Conservation (phyloP, 2,113 vertebrate species). For the Gymnorhina tibicen region DNA sequence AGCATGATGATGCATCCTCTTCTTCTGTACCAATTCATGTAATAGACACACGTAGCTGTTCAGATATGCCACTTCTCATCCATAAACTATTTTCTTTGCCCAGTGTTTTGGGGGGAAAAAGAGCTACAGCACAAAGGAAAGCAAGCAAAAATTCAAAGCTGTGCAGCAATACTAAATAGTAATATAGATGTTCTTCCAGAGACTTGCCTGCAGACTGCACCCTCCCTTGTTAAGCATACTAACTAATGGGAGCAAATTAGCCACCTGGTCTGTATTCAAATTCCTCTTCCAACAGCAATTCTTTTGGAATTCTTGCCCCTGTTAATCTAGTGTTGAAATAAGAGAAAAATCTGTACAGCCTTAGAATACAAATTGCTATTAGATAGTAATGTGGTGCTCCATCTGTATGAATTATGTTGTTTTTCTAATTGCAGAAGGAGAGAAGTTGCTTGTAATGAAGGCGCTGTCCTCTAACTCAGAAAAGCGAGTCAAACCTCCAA, state of each 20-base stretch:
- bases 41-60: background rate
- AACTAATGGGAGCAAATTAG: slow-evolving; percentile 42
- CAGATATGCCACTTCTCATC: background rate
- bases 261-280: slow-evolving; percentile 13
- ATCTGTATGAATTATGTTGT: background rate
- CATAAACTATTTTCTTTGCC: background rate
- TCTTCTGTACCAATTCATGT: background rate
- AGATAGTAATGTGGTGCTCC: background rate
- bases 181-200: slow-evolving; percentile 21
- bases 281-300: background rate
- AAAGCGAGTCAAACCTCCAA: background rate
- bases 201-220: background rate
- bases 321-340: background rate
- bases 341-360: background rate
- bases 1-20: background rate
- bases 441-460: background rate
- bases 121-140: background rate
- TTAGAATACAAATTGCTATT: background rate
- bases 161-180: background rate
- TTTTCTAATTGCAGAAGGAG: background rate
- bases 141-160: background rate
- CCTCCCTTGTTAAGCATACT: slow-evolving; percentile 15
- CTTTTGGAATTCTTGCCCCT: background rate
- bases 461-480: background rate
- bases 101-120: background rate